Conservation (phyloP, 2,888 invertebrate genomes). For the Drosophila anceps region DNA sequence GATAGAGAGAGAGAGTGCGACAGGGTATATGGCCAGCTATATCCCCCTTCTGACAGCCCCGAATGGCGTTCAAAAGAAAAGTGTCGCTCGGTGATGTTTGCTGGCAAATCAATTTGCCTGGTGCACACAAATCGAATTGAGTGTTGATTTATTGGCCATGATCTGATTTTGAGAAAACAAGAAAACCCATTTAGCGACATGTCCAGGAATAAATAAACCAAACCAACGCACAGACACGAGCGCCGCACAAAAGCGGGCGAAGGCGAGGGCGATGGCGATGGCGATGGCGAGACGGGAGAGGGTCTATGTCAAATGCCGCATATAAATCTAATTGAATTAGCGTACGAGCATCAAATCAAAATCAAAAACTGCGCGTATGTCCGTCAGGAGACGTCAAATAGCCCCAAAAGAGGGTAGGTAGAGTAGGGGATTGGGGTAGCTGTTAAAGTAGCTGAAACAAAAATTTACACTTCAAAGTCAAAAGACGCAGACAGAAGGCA, state of each 20-base stretch:
- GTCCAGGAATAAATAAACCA: constrained; percentile 72
- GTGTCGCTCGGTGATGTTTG: constrained; percentile 32
- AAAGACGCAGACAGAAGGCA: constrained; percentile 22
- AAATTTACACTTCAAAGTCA: constrained; percentile 45
- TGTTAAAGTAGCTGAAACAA: constrained; percentile 35
- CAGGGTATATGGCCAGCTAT: neutral
- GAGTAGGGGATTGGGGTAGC: neutral
- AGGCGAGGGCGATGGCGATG: neutral
- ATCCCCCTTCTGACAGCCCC: neutral
- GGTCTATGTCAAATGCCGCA: constrained; percentile 63
- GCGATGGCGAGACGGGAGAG: neutral
- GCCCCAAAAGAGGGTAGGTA: constrained; percentile 1
- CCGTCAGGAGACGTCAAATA: constrained; percentile 3
- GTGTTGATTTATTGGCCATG: constrained; percentile 76
- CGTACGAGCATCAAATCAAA: constrained; percentile 69
- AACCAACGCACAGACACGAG: constrained; percentile 41
- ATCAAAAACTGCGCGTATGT: constrained; percentile 47
- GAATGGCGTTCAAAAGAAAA: constrained; percentile 26
- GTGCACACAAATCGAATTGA: constrained; percentile 64
- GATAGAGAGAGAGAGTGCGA: neutral
- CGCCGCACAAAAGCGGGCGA: constrained; percentile 1
- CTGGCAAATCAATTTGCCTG: constrained; percentile 54
- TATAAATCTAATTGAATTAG: constrained; percentile 77
- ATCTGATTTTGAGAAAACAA: constrained; percentile 76
- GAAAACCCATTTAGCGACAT: constrained; percentile 73